Base-by-base conservation (phyloP, 2,113 vertebrate species). In the Alexandromys fortis region DNA sequence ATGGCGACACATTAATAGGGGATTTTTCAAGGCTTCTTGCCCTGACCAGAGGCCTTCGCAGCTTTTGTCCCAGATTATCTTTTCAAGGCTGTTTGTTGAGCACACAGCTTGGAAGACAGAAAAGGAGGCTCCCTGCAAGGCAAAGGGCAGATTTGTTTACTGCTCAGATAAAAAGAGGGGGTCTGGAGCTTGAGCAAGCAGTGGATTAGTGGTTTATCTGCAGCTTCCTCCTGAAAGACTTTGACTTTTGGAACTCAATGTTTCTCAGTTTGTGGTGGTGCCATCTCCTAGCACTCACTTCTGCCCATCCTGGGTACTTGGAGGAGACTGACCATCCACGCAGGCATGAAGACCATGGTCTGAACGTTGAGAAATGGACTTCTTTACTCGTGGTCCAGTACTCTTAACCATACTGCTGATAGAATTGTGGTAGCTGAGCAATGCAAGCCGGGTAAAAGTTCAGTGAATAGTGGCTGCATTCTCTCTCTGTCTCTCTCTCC, bases 1-100 rank as follows among this genome's bases (percentile, higher is more conserved):
- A 49, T 4, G 0, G 35, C 2, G 3, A 3, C 21, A 19, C 22
- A 28, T 30, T 38, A 21, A 1, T 22, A 11, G 55, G 28, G 3
- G 63, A 7, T 24, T 33, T 33, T 30, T 47, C 21, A 49, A 35
- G 52, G 17, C 2, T 16, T 28, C 42, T 17, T 22, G 4, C 5
- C 24, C 6, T 35, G 13, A 67, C 22, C 30, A 92, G 72, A 76
- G 61, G 1, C 42, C 33, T 78, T n/a, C 24, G 4, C 3, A 26
- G 24, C 86, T 58, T 81, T 63, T 83, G 16, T 22, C 17, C 90
- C 35, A 30, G n/a, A 10, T 52, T 55, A 12, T 81, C 65, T 88
- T 87, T 78, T 35, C 83, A 72, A 91, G 70, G 83, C 65, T 58
- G 45, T 67, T 21, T 63, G 8, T 13, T 42, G 21, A 68, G 68